Percentiles rank a stretch among this genome's conserved stretches.
Conservation (phyloP, 2,888 invertebrate species). For the Xylocampa areola region DNA sequence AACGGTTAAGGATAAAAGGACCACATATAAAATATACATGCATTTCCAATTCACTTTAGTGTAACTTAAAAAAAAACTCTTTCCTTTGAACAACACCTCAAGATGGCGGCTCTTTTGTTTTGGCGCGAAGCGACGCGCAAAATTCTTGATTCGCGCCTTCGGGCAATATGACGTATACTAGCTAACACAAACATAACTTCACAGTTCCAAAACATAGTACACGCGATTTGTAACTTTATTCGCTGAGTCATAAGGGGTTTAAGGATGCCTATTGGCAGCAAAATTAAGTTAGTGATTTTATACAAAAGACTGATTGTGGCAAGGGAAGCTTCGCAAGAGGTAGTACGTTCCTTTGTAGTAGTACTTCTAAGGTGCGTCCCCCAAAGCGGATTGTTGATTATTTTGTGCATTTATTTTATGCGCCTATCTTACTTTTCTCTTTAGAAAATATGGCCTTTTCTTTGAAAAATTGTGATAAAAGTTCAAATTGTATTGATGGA, state of each 20-base stretch:
- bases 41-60: constrained; percentile 34
- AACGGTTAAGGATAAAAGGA: constrained; percentile 5
- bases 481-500: constrained; percentile 24
- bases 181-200: constrained; percentile 18
- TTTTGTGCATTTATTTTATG: constrained; percentile 49
- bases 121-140: constrained; percentile 68
- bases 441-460: constrained; percentile 18
- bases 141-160: constrained; percentile 74
- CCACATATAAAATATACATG: constrained; percentile 15
- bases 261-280: neutral
- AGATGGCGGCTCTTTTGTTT: constrained; percentile 69
- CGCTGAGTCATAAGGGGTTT: neutral
- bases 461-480: constrained; percentile 8
- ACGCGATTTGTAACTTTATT: constrained; percentile 26
- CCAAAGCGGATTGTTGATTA: constrained; percentile 59
- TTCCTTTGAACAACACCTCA: constrained; percentile 54
- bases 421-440: constrained; percentile 21
- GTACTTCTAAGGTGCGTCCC: constrained; percentile 47
- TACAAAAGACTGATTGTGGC: constrained; percentile 74
- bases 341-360: constrained; percentile 58
- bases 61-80: constrained; percentile 41
- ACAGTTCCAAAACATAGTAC: neutral
- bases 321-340: constrained; percentile 64
- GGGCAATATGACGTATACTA: constrained; percentile 65
- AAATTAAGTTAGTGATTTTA: constrained; percentile 46